phyloP scores from a whole-genome alignment of 1,140 invertebrate species.

The Neodiprion lecontei region DNA sequence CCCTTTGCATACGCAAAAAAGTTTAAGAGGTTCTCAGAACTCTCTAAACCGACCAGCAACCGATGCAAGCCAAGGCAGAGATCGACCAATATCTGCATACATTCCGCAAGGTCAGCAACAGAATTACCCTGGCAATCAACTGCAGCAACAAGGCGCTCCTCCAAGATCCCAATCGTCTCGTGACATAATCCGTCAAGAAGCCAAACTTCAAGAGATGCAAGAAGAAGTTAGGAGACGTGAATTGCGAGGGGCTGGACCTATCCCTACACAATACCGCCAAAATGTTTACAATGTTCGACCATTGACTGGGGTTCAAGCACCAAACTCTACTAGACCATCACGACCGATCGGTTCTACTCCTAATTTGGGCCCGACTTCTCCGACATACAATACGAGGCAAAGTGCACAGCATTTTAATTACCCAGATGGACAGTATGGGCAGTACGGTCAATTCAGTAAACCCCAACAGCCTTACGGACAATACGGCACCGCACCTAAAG shows the following conservation, averaged over 20 bases:
- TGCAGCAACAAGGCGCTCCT: slow-evolving; percentile 49
- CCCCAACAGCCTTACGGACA: slow-evolving; percentile 35
- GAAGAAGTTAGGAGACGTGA: slow-evolving; percentile 80
- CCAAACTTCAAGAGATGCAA: slow-evolving; percentile 83
- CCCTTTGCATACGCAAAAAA: slow-evolving; percentile 52
- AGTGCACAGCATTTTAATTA: slow-evolving; percentile 44
- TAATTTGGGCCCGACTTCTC: slow-evolving; percentile 47
- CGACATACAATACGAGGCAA: slow-evolving; percentile 43
- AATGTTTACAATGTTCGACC: slow-evolving; percentile 49
- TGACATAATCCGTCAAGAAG: slow-evolving; percentile 73
- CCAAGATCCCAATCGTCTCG: slow-evolving; percentile 63
- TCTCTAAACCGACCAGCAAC: slow-evolving; percentile 57
- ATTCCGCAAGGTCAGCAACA: slow-evolving; percentile 55
- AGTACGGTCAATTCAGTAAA: slow-evolving; percentile 39
- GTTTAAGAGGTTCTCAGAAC: slow-evolving; percentile 60
- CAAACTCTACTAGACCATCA: slow-evolving; percentile 36
- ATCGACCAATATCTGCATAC: slow-evolving; percentile 67
- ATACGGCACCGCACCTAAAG: slow-evolving; percentile 38
- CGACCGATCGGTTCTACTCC: slow-evolving; percentile 50
- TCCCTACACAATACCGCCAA: slow-evolving; percentile 47
- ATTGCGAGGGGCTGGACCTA: slow-evolving; percentile 60
- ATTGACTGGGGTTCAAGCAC: slow-evolving; percentile 44
- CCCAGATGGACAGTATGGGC: slow-evolving; percentile 43
- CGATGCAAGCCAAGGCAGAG: slow-evolving; percentile 45
- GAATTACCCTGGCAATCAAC: slow-evolving; percentile 38